Percentiles rank a stretch among this genome's conserved stretches.
Evolutionary conservation across 2,888 invertebrate genomes (phyloP).

Genomic region (Arrhopalites spinosus): DNA sequence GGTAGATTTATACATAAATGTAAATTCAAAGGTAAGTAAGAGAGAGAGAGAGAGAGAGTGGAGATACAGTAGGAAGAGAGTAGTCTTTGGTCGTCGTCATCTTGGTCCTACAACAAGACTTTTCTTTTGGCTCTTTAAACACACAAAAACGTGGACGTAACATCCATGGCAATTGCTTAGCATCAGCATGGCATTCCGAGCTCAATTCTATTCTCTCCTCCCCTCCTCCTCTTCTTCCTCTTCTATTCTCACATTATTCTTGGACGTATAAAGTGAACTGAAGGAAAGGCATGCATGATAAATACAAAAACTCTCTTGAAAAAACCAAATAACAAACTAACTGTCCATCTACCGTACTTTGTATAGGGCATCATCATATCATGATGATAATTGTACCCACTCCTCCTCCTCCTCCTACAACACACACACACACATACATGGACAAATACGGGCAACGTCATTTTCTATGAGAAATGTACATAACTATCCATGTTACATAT

Average conservation of each 20-base stretch:
- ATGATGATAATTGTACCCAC: neutral
- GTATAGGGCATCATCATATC: neutral
- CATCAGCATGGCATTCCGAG: slow-evolving; percentile 21
- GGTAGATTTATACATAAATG: slow-evolving; percentile 22
- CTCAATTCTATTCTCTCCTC: slow-evolving; percentile 1
- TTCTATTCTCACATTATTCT: slow-evolving; percentile 11
- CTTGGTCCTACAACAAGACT: too few relatives aligned
- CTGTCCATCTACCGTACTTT: too few relatives aligned
- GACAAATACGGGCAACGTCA: slow-evolving; percentile 24
- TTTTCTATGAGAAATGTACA: neutral
- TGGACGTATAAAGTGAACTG: slow-evolving; percentile 15
- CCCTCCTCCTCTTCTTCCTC: neutral
- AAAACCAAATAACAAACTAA: too few relatives aligned
- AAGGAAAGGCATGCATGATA: slow-evolving; percentile 28
- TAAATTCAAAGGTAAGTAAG: slow-evolving; percentile 7
- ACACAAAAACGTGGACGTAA: slow-evolving; percentile 12
- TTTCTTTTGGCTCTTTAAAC: neutral
- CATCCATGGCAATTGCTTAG: slow-evolving; percentile 23
- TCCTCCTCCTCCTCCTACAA: neutral
- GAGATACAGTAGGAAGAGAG: neutral
- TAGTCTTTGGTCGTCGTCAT: too few relatives aligned
- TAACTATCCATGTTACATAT: neutral
- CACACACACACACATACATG: too few relatives aligned
- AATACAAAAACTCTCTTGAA: neutral
- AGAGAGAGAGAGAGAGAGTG: neutral